Evolutionary conservation across 2,113 vertebrate genomes (phyloP).

Genomic region (Dasyprocta punctata): DNA sequence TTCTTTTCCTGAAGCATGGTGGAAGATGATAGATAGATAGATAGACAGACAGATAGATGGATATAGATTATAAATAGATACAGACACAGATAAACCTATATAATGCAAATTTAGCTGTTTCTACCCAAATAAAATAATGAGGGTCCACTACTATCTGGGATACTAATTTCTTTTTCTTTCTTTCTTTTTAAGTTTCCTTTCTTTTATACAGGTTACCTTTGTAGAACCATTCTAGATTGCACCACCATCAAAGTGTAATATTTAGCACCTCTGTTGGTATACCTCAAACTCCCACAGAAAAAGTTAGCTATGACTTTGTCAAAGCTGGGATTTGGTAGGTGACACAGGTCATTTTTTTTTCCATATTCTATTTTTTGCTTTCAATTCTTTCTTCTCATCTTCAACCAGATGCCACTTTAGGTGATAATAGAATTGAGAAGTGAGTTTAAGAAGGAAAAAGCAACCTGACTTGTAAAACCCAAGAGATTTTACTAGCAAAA

Average conservation of each 20-base stretch:
- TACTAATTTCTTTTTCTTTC: background rate
- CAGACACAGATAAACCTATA: background rate
- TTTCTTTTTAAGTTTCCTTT: background rate
- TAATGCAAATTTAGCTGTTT: background rate
- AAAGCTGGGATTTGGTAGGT: background rate
- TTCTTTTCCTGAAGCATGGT: background rate
- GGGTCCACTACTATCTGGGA: background rate
- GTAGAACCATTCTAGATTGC: background rate
- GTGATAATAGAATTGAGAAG: constrained; percentile 4
- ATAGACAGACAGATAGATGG: background rate
- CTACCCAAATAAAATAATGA: background rate
- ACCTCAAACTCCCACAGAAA: background rate
- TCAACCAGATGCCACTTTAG: background rate
- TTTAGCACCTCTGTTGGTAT: background rate
- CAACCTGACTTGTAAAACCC: background rate
- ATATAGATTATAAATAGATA: background rate
- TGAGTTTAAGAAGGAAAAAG: constrained; percentile 45
- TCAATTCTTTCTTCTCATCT: constrained; percentile 50
- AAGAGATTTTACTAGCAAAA: constrained; percentile 41
- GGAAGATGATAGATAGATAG: background rate
- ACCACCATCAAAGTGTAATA: background rate
- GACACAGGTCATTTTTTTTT: background rate
- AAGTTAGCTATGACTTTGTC: background rate
- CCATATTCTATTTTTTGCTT: background rate
- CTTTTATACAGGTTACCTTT: background rate